Evolutionary conservation across 1,140 invertebrate species (phyloP), one percentile per base, ranked within the genome.

Genomic region (Lepidurus arcticus): DNA sequence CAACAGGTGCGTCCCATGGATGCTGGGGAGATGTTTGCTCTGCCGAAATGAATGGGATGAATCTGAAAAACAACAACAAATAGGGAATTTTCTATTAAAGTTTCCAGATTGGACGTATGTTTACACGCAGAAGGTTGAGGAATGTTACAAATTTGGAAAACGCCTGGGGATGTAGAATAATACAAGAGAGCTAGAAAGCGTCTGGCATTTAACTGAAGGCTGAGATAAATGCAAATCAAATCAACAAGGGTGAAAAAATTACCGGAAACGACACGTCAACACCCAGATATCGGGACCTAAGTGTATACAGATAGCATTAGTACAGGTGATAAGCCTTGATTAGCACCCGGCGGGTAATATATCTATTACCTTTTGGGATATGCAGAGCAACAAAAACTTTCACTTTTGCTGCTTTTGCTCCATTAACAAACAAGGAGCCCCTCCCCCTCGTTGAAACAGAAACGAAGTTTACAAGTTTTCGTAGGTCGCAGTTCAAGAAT

Each of bases 391-490:
- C 53, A 65, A 65, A 65, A 65, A 65, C 13, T 65, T 65, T 65
- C 53, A 65, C 53, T 34, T 65, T 65, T 16, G 21, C 53, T 65
- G 8, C 53, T 21, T 65, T 7, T 7, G 53, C 53, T 65, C 53
- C 53, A 65, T 65, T 65, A 16, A 65, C 53, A 65, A 65, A 65
- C 53, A 65, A 16, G 53, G 53, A 65, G 21, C 53, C 53, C 53
- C 53, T 65, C 53, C 53, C 53, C 53, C 53, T 65, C 13, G 1
- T 21, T 13, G 53, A 21, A 65, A 7, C 53, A 7, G 53, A 65
- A 65, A 65, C 53, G 7, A 65, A 65, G 53, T 65, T 65, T 7
- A 65, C 34, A 34, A 34, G 34, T 34, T 34, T 34, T 34, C 34
- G 34, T 34, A 34, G 34, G 2, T 34, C 34, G 34, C 34, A 34